Percentiles rank a stretch among this genome's conserved stretches.
These are phyloP conservation scores for Myrmecophaga tridactyla DNA, from an alignment of 2,113 vertebrate species.

Conservation along the genomic window DNA sequence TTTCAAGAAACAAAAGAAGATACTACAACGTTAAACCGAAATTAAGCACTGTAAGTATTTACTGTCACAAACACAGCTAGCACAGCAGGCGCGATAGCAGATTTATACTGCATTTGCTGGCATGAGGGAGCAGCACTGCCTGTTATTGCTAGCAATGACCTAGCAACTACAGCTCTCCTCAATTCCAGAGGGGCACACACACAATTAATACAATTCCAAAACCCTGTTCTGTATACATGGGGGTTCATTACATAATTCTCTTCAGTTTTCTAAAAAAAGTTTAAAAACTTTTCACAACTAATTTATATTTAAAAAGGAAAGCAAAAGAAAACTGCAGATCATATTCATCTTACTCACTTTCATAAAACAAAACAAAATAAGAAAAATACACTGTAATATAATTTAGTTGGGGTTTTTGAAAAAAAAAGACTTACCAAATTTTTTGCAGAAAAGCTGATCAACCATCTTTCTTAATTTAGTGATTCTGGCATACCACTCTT, in stretches of 20 bases:
- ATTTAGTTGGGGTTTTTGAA: background rate
- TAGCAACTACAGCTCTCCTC: no score
- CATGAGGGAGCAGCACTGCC: background rate
- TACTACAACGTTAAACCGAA: rapidly evolving
- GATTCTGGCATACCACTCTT: slow-evolving; percentile 84
- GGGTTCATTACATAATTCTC: background rate
- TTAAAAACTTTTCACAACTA: background rate
- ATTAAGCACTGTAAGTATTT: background rate
- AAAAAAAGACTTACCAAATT: slow-evolving; percentile 82
- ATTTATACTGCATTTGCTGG: no score
- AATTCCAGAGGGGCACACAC: no score
- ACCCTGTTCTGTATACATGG: background rate
- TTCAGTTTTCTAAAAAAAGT: background rate
- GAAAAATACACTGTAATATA: background rate
- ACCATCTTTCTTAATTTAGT: slow-evolving; percentile 84
- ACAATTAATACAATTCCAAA: no score
- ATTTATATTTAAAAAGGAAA: background rate
- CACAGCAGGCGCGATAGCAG: no score
- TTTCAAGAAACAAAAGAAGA: background rate
- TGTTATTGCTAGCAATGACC: no score
- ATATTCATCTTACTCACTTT: background rate
- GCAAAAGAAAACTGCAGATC: background rate
- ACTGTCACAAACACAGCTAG: background rate
- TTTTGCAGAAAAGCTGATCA: slow-evolving; percentile 86
- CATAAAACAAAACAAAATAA: background rate